Conservation (phyloP, 37 sponge, comb jelly and placozoan genomes). For the Agelas oroides region DNA sequence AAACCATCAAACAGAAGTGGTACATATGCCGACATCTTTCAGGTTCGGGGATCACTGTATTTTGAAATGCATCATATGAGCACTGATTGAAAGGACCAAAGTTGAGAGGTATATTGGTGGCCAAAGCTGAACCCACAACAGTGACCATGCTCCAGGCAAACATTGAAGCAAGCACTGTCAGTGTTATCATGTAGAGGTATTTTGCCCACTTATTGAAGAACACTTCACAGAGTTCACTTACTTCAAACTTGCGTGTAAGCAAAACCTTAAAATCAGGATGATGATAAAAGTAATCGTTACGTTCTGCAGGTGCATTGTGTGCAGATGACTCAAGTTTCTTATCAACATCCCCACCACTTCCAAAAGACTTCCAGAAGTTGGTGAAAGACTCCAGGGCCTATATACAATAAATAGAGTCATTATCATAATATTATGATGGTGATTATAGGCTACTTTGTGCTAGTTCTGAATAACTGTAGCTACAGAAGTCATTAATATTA, state of each 20-base stretch:
- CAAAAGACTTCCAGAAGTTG: neutral
- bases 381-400: constrained; percentile 4
- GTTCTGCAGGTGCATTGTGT: too few species aligned
- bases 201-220: constrained; percentile 57
- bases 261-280: constrained; percentile 23
- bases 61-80: constrained; percentile 43
- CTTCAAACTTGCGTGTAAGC: constrained; percentile 65
- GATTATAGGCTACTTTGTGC: too few species aligned
- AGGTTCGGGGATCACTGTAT: constrained; percentile 34
- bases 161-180: constrained; percentile 34
- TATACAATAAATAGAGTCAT: neutral
- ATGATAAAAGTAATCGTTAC: neutral
- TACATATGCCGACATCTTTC: constrained; percentile 58
- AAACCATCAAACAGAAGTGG: constrained; percentile 71
- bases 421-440: too few species aligned
- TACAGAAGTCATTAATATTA: too few species aligned
- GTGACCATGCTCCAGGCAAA: constrained; percentile 45
- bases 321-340: neutral
- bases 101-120: constrained; percentile 75
- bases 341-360: neutral
- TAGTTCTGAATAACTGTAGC: too few species aligned
- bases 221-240: constrained; percentile 60
- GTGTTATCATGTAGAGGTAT: constrained; percentile 49
- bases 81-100: constrained; percentile 47
- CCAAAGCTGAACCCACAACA: constrained; percentile 76